Conservation (phyloP, 2,113 vertebrate species). For the Crotalus horridus region DNA sequence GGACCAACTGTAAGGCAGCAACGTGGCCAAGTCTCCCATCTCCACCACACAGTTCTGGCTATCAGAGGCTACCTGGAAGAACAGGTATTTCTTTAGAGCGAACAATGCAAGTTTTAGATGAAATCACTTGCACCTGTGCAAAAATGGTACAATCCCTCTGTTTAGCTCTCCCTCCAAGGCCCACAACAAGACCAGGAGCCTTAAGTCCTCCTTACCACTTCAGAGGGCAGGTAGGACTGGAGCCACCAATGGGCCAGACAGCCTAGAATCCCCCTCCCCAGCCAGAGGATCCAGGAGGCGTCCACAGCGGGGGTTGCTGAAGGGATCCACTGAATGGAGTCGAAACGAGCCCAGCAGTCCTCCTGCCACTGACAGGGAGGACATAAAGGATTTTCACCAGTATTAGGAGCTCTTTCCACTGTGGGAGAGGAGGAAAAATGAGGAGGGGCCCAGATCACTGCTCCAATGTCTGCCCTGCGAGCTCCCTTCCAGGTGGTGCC, state of each 20-base stretch:
- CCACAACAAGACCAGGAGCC: not conserved
- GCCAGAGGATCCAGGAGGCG: not conserved
- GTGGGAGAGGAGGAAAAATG: not conserved
- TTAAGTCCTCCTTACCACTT: not conserved
- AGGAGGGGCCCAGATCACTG: not conserved
- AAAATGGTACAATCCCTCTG: not conserved
- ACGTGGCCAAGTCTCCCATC: not conserved
- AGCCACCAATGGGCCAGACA: not conserved
- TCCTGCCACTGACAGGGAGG: not conserved
- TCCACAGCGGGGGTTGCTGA: not conserved
- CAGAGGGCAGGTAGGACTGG: not conserved
- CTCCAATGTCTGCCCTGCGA: not conserved
- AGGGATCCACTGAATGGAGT: not conserved
- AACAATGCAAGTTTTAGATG: not conserved
- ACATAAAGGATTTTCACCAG: not conserved
- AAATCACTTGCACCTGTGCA: not conserved
- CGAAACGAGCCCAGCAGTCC: not conserved
- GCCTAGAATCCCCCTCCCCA: not conserved
- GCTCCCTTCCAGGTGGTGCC: not conserved
- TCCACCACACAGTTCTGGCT: not conserved
- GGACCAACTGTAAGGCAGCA: not conserved
- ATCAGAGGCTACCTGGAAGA: not conserved
- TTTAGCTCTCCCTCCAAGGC: not conserved
- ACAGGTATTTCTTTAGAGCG: not conserved
- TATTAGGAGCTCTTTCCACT: not conserved